Conservation (phyloP, 2,888 invertebrate genomes). For the Leistus spinibarbis region DNA sequence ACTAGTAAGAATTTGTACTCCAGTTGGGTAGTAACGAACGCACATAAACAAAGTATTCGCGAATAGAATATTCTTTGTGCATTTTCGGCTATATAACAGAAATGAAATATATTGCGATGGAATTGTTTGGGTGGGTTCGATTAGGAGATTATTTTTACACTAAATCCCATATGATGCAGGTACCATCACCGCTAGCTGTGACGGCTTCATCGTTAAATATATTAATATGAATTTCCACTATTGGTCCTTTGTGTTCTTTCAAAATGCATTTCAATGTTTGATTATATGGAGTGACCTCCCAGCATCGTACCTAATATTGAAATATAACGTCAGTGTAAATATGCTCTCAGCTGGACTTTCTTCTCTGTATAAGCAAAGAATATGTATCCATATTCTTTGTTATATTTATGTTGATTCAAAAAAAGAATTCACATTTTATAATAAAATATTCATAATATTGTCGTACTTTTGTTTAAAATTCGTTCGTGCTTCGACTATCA, state of each 20-base stretch:
- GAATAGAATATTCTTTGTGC: slow-evolving; percentile 82
- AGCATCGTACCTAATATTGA: slow-evolving; percentile 74
- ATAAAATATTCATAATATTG: no score
- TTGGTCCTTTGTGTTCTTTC: slow-evolving; percentile 90
- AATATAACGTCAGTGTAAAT: no score
- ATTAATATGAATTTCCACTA: slow-evolving; percentile 81
- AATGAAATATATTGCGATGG: no score
- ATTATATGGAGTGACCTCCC: slow-evolving; percentile 72
- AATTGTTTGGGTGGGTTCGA: no score
- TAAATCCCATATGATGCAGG: slow-evolving; percentile 92
- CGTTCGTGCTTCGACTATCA: no score
- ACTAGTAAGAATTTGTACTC: slow-evolving; percentile 80
- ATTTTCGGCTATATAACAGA: slow-evolving; percentile 68
- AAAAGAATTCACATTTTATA: no score
- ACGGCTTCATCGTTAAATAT: slow-evolving; percentile 80
- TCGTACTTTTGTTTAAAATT: no score
- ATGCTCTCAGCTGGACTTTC: background rate
- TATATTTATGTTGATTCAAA: background rate
- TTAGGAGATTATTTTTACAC: no score
- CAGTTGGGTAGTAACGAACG: slow-evolving; percentile 72
- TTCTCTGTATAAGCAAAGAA: no score
- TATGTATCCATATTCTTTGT: no score
- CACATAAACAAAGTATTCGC: slow-evolving; percentile 86
- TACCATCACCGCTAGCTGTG: slow-evolving; percentile 90
- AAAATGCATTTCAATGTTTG: slow-evolving; percentile 75